Conservation (phyloP, 2,888 invertebrate species). For the Cenopis cana region DNA sequence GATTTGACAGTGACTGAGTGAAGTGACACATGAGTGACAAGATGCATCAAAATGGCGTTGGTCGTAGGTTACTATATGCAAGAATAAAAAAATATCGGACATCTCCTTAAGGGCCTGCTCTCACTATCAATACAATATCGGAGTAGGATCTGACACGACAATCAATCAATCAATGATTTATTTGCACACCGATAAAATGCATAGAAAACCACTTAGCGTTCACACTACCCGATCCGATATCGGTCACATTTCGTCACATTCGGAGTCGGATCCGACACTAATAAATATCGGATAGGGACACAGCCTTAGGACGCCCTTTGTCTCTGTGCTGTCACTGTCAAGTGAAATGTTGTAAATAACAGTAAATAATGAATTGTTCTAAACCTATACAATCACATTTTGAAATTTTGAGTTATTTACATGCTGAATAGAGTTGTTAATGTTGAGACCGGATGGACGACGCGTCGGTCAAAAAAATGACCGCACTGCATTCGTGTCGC, state of each 20-base stretch:
- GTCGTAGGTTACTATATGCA: background rate
- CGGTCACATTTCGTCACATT: too few relatives aligned
- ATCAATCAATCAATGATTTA: too few relatives aligned
- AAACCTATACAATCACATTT: background rate
- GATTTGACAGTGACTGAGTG: constrained; percentile 1
- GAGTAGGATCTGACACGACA: too few relatives aligned
- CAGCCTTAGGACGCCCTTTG: background rate
- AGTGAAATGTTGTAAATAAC: background rate
- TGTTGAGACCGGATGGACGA: background rate
- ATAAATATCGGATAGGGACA: too few relatives aligned
- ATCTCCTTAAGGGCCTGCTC: too few relatives aligned
- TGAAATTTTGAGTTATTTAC: background rate
- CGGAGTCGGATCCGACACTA: too few relatives aligned
- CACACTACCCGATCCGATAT: too few relatives aligned
- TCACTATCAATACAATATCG: too few relatives aligned
- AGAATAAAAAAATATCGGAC: background rate
- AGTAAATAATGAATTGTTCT: background rate
- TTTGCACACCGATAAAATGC: too few relatives aligned
- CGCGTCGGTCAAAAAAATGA: constrained; percentile 54
- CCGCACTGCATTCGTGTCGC: constrained; percentile 57
- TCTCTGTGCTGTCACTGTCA: background rate
- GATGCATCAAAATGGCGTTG: background rate
- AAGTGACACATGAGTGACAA: background rate
- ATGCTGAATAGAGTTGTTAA: background rate
- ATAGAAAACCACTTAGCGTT: too few relatives aligned